These are phyloP conservation scores for Neopipo cinnamomea DNA, from an alignment of 2,113 vertebrate species.

Conservation along the genomic window DNA sequence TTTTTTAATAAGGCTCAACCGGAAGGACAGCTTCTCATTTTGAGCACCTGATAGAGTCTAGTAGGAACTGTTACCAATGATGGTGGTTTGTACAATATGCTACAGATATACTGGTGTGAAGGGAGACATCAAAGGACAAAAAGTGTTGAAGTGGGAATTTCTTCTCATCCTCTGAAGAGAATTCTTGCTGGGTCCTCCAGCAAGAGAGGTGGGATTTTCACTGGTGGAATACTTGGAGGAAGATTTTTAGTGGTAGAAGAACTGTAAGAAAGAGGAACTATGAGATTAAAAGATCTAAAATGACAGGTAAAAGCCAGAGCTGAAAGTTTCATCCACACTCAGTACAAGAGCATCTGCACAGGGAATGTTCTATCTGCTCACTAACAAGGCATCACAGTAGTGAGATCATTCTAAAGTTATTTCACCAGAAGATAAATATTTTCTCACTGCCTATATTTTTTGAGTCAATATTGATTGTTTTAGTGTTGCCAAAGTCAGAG, in stretches of 20 bases:
- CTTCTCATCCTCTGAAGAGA: neutral
- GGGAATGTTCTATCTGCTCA: neutral
- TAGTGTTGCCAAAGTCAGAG: neutral
- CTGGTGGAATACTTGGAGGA: neutral
- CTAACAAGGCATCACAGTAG: neutral
- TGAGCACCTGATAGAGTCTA: neutral
- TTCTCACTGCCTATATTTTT: neutral
- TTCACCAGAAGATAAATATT: neutral
- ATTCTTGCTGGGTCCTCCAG: neutral
- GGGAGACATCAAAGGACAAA: neutral
- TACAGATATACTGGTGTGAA: neutral
- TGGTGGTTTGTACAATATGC: accelerated
- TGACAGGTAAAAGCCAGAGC: neutral
- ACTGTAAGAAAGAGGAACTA: neutral
- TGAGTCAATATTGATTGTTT: conserved; percentile 15
- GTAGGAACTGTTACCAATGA: neutral
- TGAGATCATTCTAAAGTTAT: neutral
- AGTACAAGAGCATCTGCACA: neutral
- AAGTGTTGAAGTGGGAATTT: neutral
- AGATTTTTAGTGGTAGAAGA: neutral
- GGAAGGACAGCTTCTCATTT: neutral
- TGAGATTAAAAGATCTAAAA: neutral
- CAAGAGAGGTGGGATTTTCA: neutral
- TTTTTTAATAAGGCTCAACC: neutral
- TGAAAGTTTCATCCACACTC: neutral